Conservation (phyloP, 2,797 vertebrate genomes). For the Onychomys torridus region DNA sequence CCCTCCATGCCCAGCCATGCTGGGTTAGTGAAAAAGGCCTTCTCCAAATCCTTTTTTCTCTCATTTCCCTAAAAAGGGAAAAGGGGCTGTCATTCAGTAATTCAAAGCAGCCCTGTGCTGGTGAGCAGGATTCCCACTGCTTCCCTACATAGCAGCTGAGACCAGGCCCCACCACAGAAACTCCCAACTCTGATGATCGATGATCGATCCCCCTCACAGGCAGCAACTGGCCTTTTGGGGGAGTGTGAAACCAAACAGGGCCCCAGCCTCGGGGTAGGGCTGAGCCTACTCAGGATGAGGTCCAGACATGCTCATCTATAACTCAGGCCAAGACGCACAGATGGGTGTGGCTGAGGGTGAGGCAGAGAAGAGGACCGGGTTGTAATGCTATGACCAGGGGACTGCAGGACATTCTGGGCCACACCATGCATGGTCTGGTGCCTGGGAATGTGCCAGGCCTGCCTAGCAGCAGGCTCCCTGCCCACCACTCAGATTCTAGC, state of each 20-base stretch:
- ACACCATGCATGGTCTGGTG: background rate
- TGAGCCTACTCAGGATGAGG: background rate
- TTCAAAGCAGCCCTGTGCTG: slow-evolving; percentile 46
- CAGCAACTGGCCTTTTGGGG: background rate
- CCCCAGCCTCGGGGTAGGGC: background rate
- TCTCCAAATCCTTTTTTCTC: slow-evolving; percentile 11
- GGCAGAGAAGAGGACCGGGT: background rate
- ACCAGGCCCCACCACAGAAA: background rate
- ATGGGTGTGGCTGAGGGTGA: background rate
- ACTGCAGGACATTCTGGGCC: background rate
- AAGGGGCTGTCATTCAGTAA: slow-evolving; percentile 23
- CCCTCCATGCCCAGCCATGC: background rate
- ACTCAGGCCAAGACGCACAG: background rate
- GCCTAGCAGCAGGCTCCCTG: background rate
- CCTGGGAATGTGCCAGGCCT: slow-evolving; percentile 22
- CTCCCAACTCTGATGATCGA: background rate
- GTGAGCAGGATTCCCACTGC: background rate
- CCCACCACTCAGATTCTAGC: background rate
- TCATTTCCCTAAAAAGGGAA: slow-evolving; percentile 57
- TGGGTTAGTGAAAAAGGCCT: background rate
- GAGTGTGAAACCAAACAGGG: background rate
- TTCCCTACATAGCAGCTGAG: background rate
- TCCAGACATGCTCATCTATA: background rate
- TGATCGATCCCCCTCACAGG: background rate
- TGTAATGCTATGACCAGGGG: background rate